These are phyloP conservation scores for Graptemys geographica DNA, from an alignment of 2,797 vertebrate species.

Conservation along the genomic window DNA sequence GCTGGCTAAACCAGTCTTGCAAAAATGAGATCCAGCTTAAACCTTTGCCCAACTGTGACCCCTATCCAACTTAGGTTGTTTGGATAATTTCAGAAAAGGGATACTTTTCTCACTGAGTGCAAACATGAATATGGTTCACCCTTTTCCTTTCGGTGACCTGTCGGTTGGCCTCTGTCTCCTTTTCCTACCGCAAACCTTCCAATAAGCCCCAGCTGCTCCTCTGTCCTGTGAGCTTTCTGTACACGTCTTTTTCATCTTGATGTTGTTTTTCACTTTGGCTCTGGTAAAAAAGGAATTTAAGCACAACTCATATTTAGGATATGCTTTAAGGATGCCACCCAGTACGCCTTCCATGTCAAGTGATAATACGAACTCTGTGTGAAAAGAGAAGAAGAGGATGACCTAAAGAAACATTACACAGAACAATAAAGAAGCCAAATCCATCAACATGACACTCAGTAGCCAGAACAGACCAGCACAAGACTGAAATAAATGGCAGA, in stretches of 20 bases:
- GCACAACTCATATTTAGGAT: neutral
- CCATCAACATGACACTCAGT: neutral
- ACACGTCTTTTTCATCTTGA: neutral
- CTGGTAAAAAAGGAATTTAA: neutral
- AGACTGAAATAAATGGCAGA: neutral
- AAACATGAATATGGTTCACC: neutral
- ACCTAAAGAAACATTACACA: neutral
- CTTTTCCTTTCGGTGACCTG: neutral
- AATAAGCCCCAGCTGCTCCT: neutral
- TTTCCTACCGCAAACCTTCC: neutral
- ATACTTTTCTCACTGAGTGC: neutral
- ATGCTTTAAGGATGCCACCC: neutral
- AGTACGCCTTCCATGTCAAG: neutral
- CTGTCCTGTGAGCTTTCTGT: neutral
- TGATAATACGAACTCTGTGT: neutral
- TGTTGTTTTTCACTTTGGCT: neutral
- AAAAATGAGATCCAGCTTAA: neutral
- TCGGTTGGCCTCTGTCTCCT: neutral
- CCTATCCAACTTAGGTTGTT: neutral
- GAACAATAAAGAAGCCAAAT: neutral
- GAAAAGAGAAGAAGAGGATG: neutral
- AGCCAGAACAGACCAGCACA: neutral
- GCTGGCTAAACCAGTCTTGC: neutral
- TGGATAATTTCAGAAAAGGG: neutral
- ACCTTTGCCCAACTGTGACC: neutral